Evolutionary conservation across 2,888 invertebrate species (phyloP).

Genomic region (Plagodis pulveraria): DNA sequence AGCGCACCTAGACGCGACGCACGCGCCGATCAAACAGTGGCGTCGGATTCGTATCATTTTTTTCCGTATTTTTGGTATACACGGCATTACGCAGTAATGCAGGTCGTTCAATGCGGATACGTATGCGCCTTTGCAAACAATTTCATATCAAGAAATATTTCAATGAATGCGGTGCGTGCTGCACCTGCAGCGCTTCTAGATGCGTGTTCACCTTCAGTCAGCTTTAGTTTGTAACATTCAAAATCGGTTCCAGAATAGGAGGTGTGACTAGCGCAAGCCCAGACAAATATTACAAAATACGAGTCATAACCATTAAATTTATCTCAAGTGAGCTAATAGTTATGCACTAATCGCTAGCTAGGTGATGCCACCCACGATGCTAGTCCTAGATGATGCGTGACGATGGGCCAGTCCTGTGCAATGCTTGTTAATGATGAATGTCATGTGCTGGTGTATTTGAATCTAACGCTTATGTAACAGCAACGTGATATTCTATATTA

Average conservation of each 20-base stretch:
- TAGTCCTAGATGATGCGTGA: constrained; percentile 75
- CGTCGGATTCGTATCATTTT: too few species aligned
- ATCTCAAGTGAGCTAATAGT: constrained; percentile 51
- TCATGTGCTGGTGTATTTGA: constrained; percentile 73
- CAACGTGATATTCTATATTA: constrained; percentile 32
- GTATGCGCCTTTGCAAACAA: too few species aligned
- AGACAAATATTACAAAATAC: constrained; percentile 54
- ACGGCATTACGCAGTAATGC: too few species aligned
- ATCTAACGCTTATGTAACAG: constrained; percentile 45
- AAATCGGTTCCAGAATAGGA: constrained; percentile 73
- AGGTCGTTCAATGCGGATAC: too few species aligned
- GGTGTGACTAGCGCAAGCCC: constrained; percentile 66
- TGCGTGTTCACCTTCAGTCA: constrained; percentile 1
- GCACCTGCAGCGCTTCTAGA: too few species aligned
- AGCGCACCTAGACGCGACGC: too few species aligned
- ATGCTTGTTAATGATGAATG: constrained; percentile 78
- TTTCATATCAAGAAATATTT: too few species aligned
- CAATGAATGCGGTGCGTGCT: too few species aligned
- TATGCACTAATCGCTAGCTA: constrained; percentile 78
- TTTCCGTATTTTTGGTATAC: too few species aligned
- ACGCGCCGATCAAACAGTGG: too few species aligned
- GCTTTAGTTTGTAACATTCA: constrained; percentile 49
- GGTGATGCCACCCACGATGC: constrained; percentile 82
- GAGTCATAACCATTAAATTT: constrained; percentile 54
- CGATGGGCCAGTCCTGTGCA: constrained; percentile 79